Evolutionary conservation across 2,797 vertebrate genomes (phyloP).

Genomic region (Sus cebifrons): DNA sequence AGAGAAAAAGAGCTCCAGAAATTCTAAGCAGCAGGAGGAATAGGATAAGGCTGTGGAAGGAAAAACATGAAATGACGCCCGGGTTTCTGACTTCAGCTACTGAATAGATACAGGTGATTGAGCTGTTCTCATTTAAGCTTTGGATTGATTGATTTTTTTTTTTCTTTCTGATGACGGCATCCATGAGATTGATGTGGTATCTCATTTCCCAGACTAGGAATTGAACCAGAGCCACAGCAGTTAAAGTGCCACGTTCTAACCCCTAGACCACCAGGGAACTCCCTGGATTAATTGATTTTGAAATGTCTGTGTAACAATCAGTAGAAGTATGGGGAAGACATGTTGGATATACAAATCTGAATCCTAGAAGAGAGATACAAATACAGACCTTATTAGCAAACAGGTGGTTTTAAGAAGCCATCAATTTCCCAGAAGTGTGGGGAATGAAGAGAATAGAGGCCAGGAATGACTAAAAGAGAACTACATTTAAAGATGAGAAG

Average conservation of each 20-base stretch:
- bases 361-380: neutral
- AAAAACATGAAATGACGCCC: neutral
- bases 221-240: too few relatives aligned
- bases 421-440: neutral
- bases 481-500: neutral
- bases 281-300: neutral
- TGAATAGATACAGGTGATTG: neutral
- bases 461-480: neutral
- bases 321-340: neutral
- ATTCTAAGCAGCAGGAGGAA: neutral
- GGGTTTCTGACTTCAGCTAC: neutral
- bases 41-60: neutral
- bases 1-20: neutral
- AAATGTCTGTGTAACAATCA: neutral
- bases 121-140: constrained; percentile 27
- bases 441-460: neutral
- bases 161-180: too few relatives aligned
- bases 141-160: too few relatives aligned
- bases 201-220: too few relatives aligned
- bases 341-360: neutral
- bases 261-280: too few relatives aligned
- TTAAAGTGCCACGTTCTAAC: too few relatives aligned
- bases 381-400: constrained; percentile 11
- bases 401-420: neutral
- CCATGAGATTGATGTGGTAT: too few relatives aligned